Base-by-base conservation (phyloP, 2,797 vertebrate genomes). In the Hydrolagus colliei region DNA sequence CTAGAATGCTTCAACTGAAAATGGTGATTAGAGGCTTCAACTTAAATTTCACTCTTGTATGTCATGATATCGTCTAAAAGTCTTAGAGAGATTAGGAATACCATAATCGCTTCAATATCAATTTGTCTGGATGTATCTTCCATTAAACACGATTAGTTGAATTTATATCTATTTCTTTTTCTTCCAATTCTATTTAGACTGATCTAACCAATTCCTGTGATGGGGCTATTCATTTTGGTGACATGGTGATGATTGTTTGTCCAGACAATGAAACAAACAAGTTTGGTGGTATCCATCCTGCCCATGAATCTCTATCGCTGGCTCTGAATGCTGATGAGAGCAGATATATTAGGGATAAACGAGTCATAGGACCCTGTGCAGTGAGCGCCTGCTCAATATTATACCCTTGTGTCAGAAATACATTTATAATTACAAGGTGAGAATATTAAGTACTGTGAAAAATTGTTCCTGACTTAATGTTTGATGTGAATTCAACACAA, bases 371-470 rank as follows among this genome's bases (percentile, higher is more conserved):
- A 1, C 95, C 96, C 0, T 94, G 94, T 62, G 95, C 89, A 20
- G 86, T 97, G 59, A 96, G 93, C 0, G 96, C 92, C 0, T 91
- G 92, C 27, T 86, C 12, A 85, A 87, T 41, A 0, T 41, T 88
- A 74, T 87, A 88, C 35, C 92, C 97, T 0, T 86, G 93, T 9
- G 89, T 91, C 8, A 95, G 96, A 87, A 97, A 95, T 78, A 91
- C 94, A 0, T 97, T 98, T 61, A 86, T 91, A 65, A 90, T 99
- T 85, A 89, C 95, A 87, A 97, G 97, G 98, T 98, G 90, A 73
- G 84, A 22, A 71, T 12, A 61, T 84, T 41, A 84, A 20, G 67
- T 84, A 41, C 63, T 16, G 8, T 67, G 16, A 32, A 16, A 13
- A 52, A 65, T 22, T 16, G 22, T 67, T 63, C 18, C 41, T 80